phyloP scores from a whole-genome alignment of 2,888 invertebrate genomes.

The Volucella zonaria region DNA sequence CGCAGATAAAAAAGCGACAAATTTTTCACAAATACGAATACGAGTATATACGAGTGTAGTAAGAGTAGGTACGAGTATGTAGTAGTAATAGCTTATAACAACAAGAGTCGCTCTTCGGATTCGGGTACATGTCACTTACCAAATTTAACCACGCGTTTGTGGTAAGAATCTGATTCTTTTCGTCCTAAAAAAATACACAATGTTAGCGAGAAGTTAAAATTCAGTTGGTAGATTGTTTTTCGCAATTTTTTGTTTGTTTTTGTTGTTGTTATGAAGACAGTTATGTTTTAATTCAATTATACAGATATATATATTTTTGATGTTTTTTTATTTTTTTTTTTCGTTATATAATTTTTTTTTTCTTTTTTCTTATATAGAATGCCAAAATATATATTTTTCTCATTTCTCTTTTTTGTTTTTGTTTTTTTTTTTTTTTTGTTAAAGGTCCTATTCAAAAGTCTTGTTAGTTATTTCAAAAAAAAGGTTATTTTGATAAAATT shows the following conservation, averaged over 20 bases:
- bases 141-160: slow-evolving; percentile 99
- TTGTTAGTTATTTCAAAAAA: slow-evolving; percentile 32
- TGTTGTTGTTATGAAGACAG: slow-evolving; percentile 16
- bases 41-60: slow-evolving; percentile 49
- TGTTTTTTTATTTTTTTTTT: slow-evolving; percentile 38
- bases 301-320: slow-evolving; percentile 41
- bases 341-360: slow-evolving; percentile 25
- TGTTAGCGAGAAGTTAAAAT: slow-evolving; percentile 70
- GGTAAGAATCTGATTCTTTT: slow-evolving; percentile 99
- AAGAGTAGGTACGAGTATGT: slow-evolving; percentile 32
- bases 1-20: slow-evolving; percentile 68
- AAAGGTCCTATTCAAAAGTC: slow-evolving; percentile 38
- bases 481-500: slow-evolving; percentile 10
- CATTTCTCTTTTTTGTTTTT: slow-evolving; percentile 51
- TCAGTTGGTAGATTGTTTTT: slow-evolving; percentile 45
- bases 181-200: slow-evolving; percentile 91
- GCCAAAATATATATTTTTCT: slow-evolving; percentile 53
- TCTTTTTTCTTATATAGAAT: slow-evolving; percentile 51
- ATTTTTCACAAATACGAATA: slow-evolving; percentile 46
- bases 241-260: slow-evolving; percentile 41
- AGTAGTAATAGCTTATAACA: slow-evolving; percentile 55
- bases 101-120: slow-evolving; percentile 65
- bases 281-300: slow-evolving; percentile 22
- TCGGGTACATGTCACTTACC: slow-evolving; percentile 90
- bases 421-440: slow-evolving; percentile 48